Conservation (phyloP, 53 echinoderm and acorn worm species). For the Zoroaster sp. region DNA sequence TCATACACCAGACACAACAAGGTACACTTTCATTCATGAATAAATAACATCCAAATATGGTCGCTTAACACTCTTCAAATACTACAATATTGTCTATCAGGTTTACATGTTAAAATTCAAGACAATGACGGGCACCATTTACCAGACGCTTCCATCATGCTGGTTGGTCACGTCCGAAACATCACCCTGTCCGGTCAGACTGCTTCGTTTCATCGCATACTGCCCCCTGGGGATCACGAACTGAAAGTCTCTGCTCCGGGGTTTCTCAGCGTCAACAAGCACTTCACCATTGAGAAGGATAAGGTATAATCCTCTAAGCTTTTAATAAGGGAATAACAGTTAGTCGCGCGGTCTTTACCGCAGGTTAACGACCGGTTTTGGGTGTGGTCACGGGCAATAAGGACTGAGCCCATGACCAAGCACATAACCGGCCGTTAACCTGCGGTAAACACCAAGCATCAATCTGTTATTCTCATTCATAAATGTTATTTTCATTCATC, state of each 20-base stretch:
- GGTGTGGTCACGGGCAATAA: no score
- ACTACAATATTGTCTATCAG: slow-evolving; percentile 27
- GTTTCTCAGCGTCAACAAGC: slow-evolving; percentile 70
- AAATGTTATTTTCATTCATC: no score
- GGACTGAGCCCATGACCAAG: no score
- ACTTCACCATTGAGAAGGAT: slow-evolving; percentile 48
- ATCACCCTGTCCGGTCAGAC: slow-evolving; percentile 40
- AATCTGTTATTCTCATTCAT: no score
- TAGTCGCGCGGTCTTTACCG: no score
- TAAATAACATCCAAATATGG: neutral
- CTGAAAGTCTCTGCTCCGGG: slow-evolving; percentile 70
- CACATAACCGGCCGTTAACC: no score
- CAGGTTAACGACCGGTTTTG: no score
- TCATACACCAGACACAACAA: slow-evolving; percentile 74
- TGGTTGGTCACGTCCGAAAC: slow-evolving; percentile 62
- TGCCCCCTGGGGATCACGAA: slow-evolving; percentile 58
- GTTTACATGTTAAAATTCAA: slow-evolving; percentile 64
- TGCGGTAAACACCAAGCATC: no score
- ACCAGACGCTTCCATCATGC: slow-evolving; percentile 48
- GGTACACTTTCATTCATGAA: slow-evolving; percentile 44
- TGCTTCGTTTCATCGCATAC: slow-evolving; percentile 61
- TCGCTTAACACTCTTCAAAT: neutral
- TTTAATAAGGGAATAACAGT: neutral
- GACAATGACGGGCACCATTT: slow-evolving; percentile 36
- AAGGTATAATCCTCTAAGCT: slow-evolving; percentile 24